These are phyloP conservation scores for Atta cephalotes DNA, from an alignment of 1,140 invertebrate species.

Conservation along the genomic window DNA sequence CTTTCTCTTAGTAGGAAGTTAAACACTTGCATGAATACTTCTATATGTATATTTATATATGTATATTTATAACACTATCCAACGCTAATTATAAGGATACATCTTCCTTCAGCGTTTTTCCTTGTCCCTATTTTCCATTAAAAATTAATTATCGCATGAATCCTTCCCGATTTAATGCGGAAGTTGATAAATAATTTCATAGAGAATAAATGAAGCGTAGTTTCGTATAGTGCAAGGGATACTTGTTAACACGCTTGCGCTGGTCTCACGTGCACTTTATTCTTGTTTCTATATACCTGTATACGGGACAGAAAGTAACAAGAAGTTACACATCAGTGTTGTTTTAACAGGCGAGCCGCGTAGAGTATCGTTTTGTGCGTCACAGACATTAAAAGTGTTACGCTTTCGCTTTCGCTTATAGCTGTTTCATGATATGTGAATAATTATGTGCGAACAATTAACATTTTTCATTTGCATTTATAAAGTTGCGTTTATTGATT, in stretches of 20 bases:
- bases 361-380: constrained; percentile 21
- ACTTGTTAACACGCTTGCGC: constrained; percentile 55
- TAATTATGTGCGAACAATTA: constrained; percentile 10
- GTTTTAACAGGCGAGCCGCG: constrained; percentile 54
- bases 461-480: background rate
- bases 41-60: background rate
- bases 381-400: background rate
- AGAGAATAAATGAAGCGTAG: constrained; percentile 47
- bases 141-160: constrained; percentile 41
- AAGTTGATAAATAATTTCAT: constrained; percentile 55
- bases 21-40: background rate
- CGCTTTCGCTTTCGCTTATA: constrained; percentile 41
- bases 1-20: background rate
- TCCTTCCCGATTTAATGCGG: background rate
- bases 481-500: background rate
- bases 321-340: constrained; percentile 50
- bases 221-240: constrained; percentile 66
- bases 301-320: constrained; percentile 55
- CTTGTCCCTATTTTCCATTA: constrained; percentile 24
- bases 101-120: background rate
- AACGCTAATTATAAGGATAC: background rate
- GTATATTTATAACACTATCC: background rate
- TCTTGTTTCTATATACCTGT: constrained; percentile 46
- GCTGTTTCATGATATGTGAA: background rate
- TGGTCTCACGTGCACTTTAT: constrained; percentile 67